Evolutionary conservation across 2,113 vertebrate genomes (phyloP).

Genomic region (Ornithorhynchus anatinus): DNA sequence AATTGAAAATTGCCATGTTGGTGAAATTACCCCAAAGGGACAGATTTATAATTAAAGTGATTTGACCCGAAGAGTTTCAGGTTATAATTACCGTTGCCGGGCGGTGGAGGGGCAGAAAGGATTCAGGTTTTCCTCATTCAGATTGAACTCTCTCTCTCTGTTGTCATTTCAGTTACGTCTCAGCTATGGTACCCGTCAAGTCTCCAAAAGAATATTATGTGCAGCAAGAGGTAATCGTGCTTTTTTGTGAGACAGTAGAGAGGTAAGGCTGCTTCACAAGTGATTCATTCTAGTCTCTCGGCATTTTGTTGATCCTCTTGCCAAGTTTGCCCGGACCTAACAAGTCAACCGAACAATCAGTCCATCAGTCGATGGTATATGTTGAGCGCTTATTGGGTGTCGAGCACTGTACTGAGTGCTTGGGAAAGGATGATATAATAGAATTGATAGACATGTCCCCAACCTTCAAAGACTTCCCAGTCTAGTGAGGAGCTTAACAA

Average conservation of each 20-base stretch:
- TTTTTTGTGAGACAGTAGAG: slow-evolving; percentile 98
- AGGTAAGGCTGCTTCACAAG: slow-evolving; percentile 72
- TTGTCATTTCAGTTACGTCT: slow-evolving; percentile 84
- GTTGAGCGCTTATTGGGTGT: no score
- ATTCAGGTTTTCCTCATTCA: background rate
- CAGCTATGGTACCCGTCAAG: slow-evolving; percentile 98
- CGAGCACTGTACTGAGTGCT: no score
- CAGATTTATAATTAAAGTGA: background rate
- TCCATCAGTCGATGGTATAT: no score
- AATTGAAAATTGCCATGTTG: background rate
- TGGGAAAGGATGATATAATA: no score
- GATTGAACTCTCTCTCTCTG: rapidly evolving
- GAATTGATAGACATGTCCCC: no score
- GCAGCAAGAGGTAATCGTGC: slow-evolving; percentile 96
- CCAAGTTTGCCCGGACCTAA: no score
- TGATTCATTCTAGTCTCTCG: no score
- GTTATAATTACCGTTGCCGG: background rate
- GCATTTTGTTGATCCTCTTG: no score
- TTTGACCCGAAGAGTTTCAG: background rate
- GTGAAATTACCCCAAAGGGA: background rate
- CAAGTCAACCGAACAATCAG: no score
- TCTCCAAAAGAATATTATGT: slow-evolving; percentile 97
- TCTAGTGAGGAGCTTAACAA: no score
- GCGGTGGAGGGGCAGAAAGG: background rate
- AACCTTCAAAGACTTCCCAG: no score